Evolutionary conservation across 2,797 vertebrate genomes (phyloP), one percentile per base, ranked within the genome.

Genomic region (Thamnophis elegans): DNA sequence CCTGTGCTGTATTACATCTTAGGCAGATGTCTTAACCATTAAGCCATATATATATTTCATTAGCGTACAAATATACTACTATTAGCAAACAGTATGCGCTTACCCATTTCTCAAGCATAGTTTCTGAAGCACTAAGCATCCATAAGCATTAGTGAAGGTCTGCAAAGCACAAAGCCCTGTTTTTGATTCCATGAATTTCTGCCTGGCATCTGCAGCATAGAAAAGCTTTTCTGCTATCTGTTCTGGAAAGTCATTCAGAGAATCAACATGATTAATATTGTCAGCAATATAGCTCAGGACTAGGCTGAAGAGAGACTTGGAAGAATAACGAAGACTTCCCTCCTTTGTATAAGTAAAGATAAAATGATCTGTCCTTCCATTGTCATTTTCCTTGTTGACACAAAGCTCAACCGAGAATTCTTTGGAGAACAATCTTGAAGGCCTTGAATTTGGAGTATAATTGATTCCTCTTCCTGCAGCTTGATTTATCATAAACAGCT

Each of bases 161-260:
- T 97, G 98, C 89, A 99, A 96, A 88, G 99, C 98, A 95, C 98
- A 97, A 3, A 98, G 94, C 53, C 98, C 98, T 0, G 98, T 96
- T 16, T 98, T 98, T 3, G 98, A 97, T 90, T 99, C 98, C 22
- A 97, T 95, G 96, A 99, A 99, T 55, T 98, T 98, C 10, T 98
- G 98, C 87, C 98, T 98, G 95, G 98, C 98, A 94, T 99, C 99
- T 13, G 98, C 98, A 4, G 98, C 98, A 78, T 98, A 97, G 92
- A 99, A 99, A 6, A 99, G 98, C 94, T 97, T 98, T 92, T 98
- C 98, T 20, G 98, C 99, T 95, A 99, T 98, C 97, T 99, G 99
- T 91, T 99, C 99, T 1, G 99, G 99, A 95, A 99, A 99, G 89
- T 98, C 99, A 82, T 98, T 97, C 94, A 99, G 96, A 0, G 99